Percentiles rank a stretch among this genome's conserved stretches.
Evolutionary conservation across 2,113 vertebrate species (phyloP).

Genomic region (Acrocephalus kingi): DNA sequence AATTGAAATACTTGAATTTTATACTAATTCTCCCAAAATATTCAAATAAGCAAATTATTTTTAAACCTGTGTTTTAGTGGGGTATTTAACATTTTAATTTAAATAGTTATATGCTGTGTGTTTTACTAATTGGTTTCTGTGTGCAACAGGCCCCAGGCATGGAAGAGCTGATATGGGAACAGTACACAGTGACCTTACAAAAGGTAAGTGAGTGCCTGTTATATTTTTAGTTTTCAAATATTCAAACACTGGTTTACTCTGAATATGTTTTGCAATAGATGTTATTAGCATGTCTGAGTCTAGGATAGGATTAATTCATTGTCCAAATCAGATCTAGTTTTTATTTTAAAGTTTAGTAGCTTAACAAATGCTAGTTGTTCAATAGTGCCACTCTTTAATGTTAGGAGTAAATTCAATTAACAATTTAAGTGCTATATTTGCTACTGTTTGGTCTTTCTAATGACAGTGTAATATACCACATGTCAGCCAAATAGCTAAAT

Average conservation of each 20-base stretch:
- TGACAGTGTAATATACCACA: background rate
- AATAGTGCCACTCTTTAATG: background rate
- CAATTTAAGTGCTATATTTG: background rate
- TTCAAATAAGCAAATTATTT: background rate
- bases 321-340: background rate
- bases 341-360: background rate
- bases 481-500: background rate
- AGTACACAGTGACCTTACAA: slow-evolving; percentile 93
- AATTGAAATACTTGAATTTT: background rate
- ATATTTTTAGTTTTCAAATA: slow-evolving; percentile 40
- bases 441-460: background rate
- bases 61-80: background rate
- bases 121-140: slow-evolving; percentile 50
- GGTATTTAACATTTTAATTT: background rate
- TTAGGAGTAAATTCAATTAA: background rate
- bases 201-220: slow-evolving; percentile 80
- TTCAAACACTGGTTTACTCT: background rate
- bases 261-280: background rate
- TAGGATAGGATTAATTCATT: background rate
- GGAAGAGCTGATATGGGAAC: slow-evolving; percentile 94
- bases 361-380: background rate
- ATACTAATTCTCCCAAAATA: background rate
- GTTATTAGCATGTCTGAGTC: background rate
- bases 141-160: slow-evolving; percentile 80
- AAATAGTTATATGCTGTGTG: background rate